Base-by-base conservation (phyloP, 2,113 vertebrate genomes). In the Neotragus pygmaeus region DNA sequence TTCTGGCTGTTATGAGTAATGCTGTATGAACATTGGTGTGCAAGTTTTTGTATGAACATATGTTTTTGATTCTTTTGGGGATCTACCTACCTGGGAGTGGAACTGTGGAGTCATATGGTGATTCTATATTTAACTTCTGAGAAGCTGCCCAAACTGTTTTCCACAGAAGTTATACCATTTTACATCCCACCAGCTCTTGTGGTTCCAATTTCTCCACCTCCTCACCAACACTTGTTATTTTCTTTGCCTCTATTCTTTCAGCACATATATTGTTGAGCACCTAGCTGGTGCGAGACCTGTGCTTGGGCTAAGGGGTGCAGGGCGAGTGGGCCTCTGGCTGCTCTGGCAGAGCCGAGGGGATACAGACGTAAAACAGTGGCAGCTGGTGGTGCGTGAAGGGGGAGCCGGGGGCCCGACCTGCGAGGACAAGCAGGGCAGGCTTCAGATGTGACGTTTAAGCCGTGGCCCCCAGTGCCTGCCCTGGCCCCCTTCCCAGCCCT, bases 201-300 rank as follows among this genome's bases (percentile, higher is more conserved):
- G 64, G 28, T 45, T 81, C 58, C 39, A 6, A 7, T 53, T 7
- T 57, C 75, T 49, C 81, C 43, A n/a, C 39, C n/a, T 19, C 28
- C 84, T 96, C 47, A 39, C 66, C 58, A 25, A 36, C 47, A 43
- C 53, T 81, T 81, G 49, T 60, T 73, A 51, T 64, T 88, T 73
- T 81, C 75, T 3, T 10, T 25, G 43, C 12, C 51, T 75, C 85
- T 70, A 33, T 70, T 66, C 47, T 96, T 77, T 53, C 36, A 11
- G 33, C 25, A 43, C 75, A 17, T 30, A 4, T 55, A 55, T 47
- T 82, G 6, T 30, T 77, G 47, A 77, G 84, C 36, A n/a, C 58
- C 47, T n/a, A 1, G 33, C 33, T 53, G 80, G 19, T 77, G 25
- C 0, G 7, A 84, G 87, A 60, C n/a, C 47, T 89, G 28, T n/a